Evolutionary conservation across 2,797 vertebrate genomes (phyloP), one percentile per base, ranked within the genome.

Genomic region (Neoniphon sammara): DNA sequence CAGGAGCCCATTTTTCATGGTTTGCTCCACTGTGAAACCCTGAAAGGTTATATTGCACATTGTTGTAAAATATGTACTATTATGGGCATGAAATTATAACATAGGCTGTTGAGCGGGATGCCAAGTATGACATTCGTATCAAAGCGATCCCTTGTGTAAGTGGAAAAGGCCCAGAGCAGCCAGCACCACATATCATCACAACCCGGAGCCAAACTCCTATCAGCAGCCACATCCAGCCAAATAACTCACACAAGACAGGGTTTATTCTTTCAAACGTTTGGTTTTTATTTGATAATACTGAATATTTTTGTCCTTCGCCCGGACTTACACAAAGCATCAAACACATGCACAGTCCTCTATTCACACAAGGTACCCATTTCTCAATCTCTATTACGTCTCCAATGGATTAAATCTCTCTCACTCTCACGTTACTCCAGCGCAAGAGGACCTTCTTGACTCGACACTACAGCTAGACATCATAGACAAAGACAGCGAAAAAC

Each of bases 261-360:
- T 9, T 69, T 14, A 17, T 84, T 87, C 80, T 93, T 91, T 92
- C 83, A 92, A 92, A 91, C 59, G 36, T 89, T 85, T 84, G 68
- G 20, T 58, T 82, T 94, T 93, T 95, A 94, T 95, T 95, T 92
- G 95, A 95, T 97, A 97, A 96, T 96, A 96, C 90, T 94, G 95
- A 96, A 96, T 97, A 95, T n/a, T 94, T 96, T 95, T 94, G 94
- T 95, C 94, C 93, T 93, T 90, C 76, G 92, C 85, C 91, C 56
- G 91, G 93, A 95, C 94, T 89, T 95, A 95, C 94, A 96, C 93
- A 95, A 95, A 95, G 94, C 93, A 90, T 94, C 89, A 93, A 89
- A 95, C 93, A 96, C 96, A 96, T 95, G 96, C 94, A 94, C 93
- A 91, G 93, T 93, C 92, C 90, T 93, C 92, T 94, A 92, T 81